phyloP scores from a whole-genome alignment of 2,113 vertebrate genomes.

The Burhinus oedicnemus region DNA sequence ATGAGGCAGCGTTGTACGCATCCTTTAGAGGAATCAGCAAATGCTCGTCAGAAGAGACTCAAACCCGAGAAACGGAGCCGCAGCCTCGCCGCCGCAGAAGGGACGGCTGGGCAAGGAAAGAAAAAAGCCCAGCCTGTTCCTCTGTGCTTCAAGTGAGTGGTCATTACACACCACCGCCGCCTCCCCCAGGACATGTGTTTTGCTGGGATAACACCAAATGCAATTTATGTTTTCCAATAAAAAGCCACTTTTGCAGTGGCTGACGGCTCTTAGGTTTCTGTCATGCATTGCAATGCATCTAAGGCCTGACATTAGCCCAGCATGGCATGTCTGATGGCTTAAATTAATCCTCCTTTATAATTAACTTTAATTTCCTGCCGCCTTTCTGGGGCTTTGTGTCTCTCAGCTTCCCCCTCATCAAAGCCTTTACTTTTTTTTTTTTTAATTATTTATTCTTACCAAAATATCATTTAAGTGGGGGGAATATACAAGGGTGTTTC shows the following conservation, averaged over 20 bases:
- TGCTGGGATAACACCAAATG: constrained; percentile 43
- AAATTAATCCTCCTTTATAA: constrained; percentile 77
- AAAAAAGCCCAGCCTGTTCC: fast-evolving
- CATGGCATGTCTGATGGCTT: constrained; percentile 70
- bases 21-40: not conserved
- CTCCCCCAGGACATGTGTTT: not conserved
- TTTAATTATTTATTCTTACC: constrained; percentile 54
- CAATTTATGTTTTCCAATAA: constrained; percentile 52
- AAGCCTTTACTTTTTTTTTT: constrained; percentile 29
- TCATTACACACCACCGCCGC: not conserved
- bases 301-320: constrained; percentile 72
- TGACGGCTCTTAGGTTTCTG: constrained; percentile 43
- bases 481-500: constrained; percentile 6
- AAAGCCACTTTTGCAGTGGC: constrained; percentile 37
- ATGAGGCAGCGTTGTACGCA: fast-evolving
- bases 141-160: fast-evolving
- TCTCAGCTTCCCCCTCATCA: constrained; percentile 57
- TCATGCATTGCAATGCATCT: constrained; percentile 47
- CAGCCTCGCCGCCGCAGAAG: not conserved
- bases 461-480: constrained; percentile 57
- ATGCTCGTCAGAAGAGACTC: not conserved
- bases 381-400: constrained; percentile 65
- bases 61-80: fast-evolving
- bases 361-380: constrained; percentile 74
- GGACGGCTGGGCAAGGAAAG: not conserved